Evolutionary conservation across 2,113 vertebrate genomes (phyloP).

Genomic region (Lagenorhynchus albirostris): DNA sequence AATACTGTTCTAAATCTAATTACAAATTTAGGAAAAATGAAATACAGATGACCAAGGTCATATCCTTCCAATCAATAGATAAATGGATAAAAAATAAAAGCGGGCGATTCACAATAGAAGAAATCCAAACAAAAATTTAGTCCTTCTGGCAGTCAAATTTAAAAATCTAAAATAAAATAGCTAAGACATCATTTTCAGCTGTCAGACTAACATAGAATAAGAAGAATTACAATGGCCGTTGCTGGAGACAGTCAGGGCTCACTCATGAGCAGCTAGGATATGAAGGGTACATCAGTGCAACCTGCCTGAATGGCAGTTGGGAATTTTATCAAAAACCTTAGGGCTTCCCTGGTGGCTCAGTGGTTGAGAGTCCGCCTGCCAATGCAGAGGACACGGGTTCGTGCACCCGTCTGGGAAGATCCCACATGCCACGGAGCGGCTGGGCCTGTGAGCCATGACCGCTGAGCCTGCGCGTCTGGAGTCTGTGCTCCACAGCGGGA

Average conservation of each 20-base stretch:
- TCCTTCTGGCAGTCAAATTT: background rate
- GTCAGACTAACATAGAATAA: background rate
- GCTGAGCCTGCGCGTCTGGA: too few species aligned
- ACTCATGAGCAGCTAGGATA: background rate
- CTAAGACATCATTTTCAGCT: background rate
- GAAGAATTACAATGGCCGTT: background rate
- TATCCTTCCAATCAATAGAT: background rate
- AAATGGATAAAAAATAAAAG: background rate
- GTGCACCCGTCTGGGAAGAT: too few species aligned
- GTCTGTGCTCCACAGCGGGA: too few species aligned
- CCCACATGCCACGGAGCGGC: too few species aligned
- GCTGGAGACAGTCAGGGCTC: background rate
- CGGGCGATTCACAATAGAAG: background rate
- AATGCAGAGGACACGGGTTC: too few species aligned
- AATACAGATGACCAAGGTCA: background rate
- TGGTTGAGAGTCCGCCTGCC: too few species aligned
- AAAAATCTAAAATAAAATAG: background rate
- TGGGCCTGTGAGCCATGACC: too few species aligned
- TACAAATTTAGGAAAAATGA: background rate
- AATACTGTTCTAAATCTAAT: background rate
- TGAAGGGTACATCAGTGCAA: accelerated
- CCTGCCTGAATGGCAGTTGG: background rate
- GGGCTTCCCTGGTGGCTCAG: too few species aligned
- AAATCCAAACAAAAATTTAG: background rate
- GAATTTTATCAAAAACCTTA: background rate